A percentile compares a stretch with the other conserved stretches of the same genome.
These are phyloP conservation scores for Acrossocheilus wenchowensis DNA, from an alignment of 2,797 vertebrate genomes.

Conservation along the genomic window DNA sequence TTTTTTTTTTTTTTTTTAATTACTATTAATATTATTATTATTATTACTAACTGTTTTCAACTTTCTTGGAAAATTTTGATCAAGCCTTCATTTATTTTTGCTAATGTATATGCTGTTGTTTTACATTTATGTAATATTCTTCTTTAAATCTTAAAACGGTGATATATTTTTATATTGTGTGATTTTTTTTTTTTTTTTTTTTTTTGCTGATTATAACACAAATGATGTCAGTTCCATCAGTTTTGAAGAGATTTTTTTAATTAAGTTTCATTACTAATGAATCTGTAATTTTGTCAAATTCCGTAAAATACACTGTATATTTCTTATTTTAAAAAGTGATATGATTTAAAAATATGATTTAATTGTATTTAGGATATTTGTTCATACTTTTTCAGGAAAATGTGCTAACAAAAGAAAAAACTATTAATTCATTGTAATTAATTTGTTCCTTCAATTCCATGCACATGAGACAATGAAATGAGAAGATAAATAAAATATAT, in stretches of 20 bases:
- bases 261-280: background rate
- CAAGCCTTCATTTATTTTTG: background rate
- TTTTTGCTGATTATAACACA: background rate
- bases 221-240: background rate
- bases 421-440: background rate
- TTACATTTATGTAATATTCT: background rate
- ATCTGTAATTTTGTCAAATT: background rate
- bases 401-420: background rate
- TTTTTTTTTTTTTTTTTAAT: too few species aligned
- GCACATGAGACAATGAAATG: background rate
- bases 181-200: background rate
- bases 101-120: background rate
- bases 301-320: background rate
- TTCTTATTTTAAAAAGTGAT: background rate
- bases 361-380: background rate
- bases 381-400: background rate
- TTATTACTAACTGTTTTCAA: background rate
- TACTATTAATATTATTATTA: background rate
- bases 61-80: background rate
- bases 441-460: background rate
- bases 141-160: background rate
- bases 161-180: background rate
- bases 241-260: background rate
- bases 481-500: background rate
- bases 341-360: background rate